Percentiles rank a stretch among this genome's conserved stretches.
These are phyloP conservation scores for Typhlomys cinereus DNA, from an alignment of 2,113 vertebrate genomes.

Conservation along the genomic window DNA sequence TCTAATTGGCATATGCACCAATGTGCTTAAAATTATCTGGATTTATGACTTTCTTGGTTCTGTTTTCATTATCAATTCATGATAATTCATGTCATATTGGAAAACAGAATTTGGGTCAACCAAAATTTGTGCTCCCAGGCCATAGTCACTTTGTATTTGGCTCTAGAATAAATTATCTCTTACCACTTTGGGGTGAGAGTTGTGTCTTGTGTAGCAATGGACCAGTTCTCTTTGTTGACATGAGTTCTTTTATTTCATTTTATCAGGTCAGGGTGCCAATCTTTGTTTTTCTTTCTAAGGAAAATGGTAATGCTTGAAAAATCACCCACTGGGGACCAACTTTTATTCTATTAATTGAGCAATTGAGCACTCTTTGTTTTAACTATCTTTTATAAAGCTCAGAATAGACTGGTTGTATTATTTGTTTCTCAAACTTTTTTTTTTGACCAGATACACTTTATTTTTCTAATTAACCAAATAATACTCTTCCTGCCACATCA, in stretches of 20 bases:
- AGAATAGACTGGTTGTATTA: too few species aligned
- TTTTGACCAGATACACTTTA: neutral
- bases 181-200: too few species aligned
- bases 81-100: too few species aligned
- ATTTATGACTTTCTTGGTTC: too few species aligned
- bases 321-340: neutral
- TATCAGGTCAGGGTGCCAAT: rapidly evolving
- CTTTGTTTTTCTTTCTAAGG: neutral
- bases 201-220: too few species aligned
- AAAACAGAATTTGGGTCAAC: too few species aligned
- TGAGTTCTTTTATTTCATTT: neutral
- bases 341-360: neutral
- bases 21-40: too few species aligned
- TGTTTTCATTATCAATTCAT: too few species aligned
- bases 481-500: neutral
- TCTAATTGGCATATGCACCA: too few species aligned
- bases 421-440: neutral
- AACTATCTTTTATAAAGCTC: neutral
- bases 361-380: neutral
- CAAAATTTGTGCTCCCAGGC: too few species aligned
- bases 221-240: neutral
- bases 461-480: neutral
- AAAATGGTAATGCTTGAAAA: neutral
- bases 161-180: too few species aligned
- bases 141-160: too few species aligned